phyloP scores from a whole-genome alignment of 2,888 invertebrate genomes.

The Drosophila robusta region DNA sequence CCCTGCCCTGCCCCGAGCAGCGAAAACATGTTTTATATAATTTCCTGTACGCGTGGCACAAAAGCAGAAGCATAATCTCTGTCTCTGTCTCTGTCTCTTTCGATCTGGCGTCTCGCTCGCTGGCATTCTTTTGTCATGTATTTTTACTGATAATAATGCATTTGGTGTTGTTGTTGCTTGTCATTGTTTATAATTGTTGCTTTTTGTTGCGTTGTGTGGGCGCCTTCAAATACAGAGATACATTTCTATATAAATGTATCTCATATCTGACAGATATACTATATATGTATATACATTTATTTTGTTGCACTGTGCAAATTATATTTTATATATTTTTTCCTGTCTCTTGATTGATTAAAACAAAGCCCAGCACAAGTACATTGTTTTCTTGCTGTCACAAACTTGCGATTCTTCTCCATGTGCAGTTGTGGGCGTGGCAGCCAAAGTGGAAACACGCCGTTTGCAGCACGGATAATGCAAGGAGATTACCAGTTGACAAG shows the following conservation, averaged over 20 bases:
- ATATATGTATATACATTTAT: constrained; percentile 1
- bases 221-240: constrained; percentile 45
- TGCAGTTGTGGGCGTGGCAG: constrained; percentile 8
- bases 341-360: constrained; percentile 47
- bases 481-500: constrained; percentile 24
- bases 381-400: constrained; percentile 24
- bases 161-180: constrained; percentile 46
- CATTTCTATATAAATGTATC: constrained; percentile 21
- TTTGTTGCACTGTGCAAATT: constrained; percentile 21
- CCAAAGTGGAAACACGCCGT: constrained; percentile 5
- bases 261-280: constrained; percentile 32
- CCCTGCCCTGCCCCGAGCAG: constrained; percentile 18
- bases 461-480: constrained; percentile 3
- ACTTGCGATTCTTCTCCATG: not conserved
- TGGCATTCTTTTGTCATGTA: constrained; percentile 68
- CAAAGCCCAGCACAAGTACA: constrained; percentile 35
- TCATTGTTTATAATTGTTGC: constrained; percentile 73
- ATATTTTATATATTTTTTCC: constrained; percentile 30
- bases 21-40: constrained; percentile 78
- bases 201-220: constrained; percentile 53
- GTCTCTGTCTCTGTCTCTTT: constrained; percentile 15
- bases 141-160: constrained; percentile 77
- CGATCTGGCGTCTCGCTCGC: constrained; percentile 1
- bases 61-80: constrained; percentile 68
- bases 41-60: constrained; percentile 80